Evolutionary conservation across 2,797 vertebrate species (phyloP).

Genomic region (Brachymystax lenok): DNA sequence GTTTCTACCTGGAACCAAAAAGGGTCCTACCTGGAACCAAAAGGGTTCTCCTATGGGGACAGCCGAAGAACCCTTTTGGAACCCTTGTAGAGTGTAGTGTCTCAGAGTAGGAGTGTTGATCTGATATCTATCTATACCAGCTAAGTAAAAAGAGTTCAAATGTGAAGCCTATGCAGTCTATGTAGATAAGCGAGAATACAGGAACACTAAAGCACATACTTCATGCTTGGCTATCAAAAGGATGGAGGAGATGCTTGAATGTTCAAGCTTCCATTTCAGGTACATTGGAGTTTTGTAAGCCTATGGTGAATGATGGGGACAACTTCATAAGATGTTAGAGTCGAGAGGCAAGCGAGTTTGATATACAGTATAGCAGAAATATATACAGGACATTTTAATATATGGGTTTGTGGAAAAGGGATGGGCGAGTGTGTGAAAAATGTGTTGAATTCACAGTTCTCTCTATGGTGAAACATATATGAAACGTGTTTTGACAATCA

Average conservation of each 20-base stretch:
- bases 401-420: neutral
- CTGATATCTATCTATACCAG: too few species aligned
- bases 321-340: conserved; percentile 32
- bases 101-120: too few species aligned
- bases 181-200: too few species aligned
- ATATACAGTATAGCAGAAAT: conserved; percentile 13
- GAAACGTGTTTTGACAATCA: neutral
- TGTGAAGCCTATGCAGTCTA: too few species aligned
- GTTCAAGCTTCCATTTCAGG: conserved; percentile 64
- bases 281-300: conserved; percentile 57
- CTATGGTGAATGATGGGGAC: conserved; percentile 58
- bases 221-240: conserved; percentile 65
- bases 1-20: too few species aligned
- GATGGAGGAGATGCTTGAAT: conserved; percentile 46
- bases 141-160: too few species aligned
- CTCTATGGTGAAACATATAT: too few species aligned
- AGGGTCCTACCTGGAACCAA: too few species aligned
- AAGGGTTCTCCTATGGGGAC: too few species aligned
- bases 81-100: too few species aligned
- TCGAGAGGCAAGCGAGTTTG: conserved; percentile 19
- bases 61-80: too few species aligned
- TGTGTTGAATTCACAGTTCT: neutral
- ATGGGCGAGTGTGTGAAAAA: too few species aligned
- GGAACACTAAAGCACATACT: conserved; percentile 55
- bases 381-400: neutral